Base-by-base conservation (phyloP, 2,888 invertebrate species). In the Abrostola tripartita region DNA sequence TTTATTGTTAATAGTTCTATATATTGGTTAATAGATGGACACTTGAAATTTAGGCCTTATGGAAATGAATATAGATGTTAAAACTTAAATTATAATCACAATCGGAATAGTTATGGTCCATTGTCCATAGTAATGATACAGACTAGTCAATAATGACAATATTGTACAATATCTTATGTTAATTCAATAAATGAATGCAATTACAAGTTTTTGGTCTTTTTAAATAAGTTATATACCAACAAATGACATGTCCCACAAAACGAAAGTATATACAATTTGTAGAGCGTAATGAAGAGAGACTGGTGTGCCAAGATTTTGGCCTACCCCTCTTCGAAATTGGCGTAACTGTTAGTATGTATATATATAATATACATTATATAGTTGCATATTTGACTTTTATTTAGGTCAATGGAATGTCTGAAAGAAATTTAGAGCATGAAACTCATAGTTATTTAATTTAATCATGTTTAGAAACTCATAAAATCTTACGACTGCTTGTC, bases 151-250 rank as follows among this genome's bases (percentile, higher is more conserved):
- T 72, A 77, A 76, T 70, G 81, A 83, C 78, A 83, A 83, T 81
- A 81, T 82, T 85, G 82, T 85, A 86, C 78, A 81, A 81, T 82
- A 62, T 82, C 71, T 73, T 82, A 80, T 78, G 62, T 81, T 84
- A 81, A 81, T 81, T 85, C 76, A 88, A 84, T 87, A 86, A 87
- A 86, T 70, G 76, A 84, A 84, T 83, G 74, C 68, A 78, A 81
- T 61, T 58, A 54, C 52, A 56, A 8, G 24, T 61, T 72, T 60
- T 0, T 24, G 24, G 0, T 5, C 52, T 52, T 41, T 36, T 68
- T 47, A 5, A 47, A 9, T 24, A 47, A 14, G 24, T 24, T 24
- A 24, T 4, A 24, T 24, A 24, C 24, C 1, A 24, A 1, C 24
- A 4, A 1, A 24, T 24, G 24, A 24, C 24, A 24, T 2, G 24